A percentile compares a stretch with the other conserved stretches of the same genome.
These are phyloP conservation scores for Drosophila ohnishii DNA, from an alignment of 1,140 invertebrate species.

Conservation along the genomic window DNA sequence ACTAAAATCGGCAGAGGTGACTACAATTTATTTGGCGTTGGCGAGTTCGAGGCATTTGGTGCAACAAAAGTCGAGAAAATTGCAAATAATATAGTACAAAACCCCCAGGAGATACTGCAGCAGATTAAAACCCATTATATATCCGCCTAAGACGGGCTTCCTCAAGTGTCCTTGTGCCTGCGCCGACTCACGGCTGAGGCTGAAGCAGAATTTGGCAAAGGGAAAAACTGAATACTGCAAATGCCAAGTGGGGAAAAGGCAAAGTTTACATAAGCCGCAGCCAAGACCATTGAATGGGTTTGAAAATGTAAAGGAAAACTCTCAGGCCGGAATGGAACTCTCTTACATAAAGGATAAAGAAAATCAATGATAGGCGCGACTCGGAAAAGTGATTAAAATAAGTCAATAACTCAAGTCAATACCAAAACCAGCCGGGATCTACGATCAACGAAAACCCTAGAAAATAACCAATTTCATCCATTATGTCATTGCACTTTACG, in stretches of 20 bases:
- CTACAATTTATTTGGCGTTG: constrained; percentile 36
- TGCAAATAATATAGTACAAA: neutral
- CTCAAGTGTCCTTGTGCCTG: constrained; percentile 35
- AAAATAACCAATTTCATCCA: neutral
- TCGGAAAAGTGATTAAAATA: neutral
- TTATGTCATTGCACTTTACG: constrained; percentile 11
- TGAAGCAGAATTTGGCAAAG: constrained; percentile 4
- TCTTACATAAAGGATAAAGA: constrained; percentile 23
- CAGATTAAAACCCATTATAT: neutral
- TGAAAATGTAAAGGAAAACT: neutral
- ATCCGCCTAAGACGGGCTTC: neutral
- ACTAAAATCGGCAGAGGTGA: constrained; percentile 57
- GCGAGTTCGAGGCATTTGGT: constrained; percentile 11
- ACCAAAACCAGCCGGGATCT: neutral
- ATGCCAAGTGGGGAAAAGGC: constrained; percentile 24
- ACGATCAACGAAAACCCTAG: neutral
- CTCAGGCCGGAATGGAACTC: neutral
- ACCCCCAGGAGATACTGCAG: neutral
- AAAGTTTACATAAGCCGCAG: constrained; percentile 63
- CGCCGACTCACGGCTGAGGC: constrained; percentile 18
- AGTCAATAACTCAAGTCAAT: neutral
- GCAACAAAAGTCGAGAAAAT: constrained; percentile 11
- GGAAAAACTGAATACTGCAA: constrained; percentile 23
- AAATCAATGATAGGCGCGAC: neutral
- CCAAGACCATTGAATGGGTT: neutral